Evolutionary conservation across 2,888 invertebrate species (phyloP).

Genomic region (Cheilosia grossa): DNA sequence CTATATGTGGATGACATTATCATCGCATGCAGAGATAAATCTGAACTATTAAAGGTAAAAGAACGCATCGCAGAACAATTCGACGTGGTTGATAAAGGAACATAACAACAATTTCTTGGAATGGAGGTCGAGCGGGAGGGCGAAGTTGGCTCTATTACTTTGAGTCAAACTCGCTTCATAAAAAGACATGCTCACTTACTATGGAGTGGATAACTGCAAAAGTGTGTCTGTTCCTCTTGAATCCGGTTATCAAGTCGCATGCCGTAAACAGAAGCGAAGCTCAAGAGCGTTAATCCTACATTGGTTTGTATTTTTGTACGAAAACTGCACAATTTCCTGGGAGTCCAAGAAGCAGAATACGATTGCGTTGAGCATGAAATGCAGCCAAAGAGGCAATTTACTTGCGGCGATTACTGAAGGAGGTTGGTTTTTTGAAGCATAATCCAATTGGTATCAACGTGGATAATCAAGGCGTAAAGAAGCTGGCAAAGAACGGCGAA

Average conservation of each 20-base stretch:
- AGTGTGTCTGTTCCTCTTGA: conserved; percentile 29
- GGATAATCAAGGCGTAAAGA: conserved; percentile 9
- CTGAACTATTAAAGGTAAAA: conserved; percentile 3
- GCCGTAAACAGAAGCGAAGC: not conserved
- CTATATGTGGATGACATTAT: conserved; percentile 67
- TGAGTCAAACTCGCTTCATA: not conserved
- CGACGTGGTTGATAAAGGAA: conserved; percentile 8
- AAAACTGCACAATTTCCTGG: too few relatives aligned
- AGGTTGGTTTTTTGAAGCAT: conserved; percentile 50
- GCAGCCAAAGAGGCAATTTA: too few relatives aligned
- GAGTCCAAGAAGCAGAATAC: too few relatives aligned
- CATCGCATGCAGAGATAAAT: conserved; percentile 39
- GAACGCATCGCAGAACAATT: conserved; percentile 10
- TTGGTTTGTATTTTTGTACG: too few relatives aligned
- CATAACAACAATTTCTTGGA: conserved; percentile 9
- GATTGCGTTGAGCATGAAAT: too few relatives aligned
- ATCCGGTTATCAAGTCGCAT: conserved; percentile 22
- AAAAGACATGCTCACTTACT: conserved; percentile 19
- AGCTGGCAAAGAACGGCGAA: conserved; percentile 44
- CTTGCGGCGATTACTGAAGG: not conserved
- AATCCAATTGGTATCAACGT: too few relatives aligned
- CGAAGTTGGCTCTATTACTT: conserved; percentile 2
- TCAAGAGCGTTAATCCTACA: too few relatives aligned
- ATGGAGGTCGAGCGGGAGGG: conserved; percentile 17
- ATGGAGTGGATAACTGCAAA: conserved; percentile 35